These are phyloP conservation scores for Plagodis pulveraria DNA, from an alignment of 2,888 invertebrate genomes.

Conservation along the genomic window DNA sequence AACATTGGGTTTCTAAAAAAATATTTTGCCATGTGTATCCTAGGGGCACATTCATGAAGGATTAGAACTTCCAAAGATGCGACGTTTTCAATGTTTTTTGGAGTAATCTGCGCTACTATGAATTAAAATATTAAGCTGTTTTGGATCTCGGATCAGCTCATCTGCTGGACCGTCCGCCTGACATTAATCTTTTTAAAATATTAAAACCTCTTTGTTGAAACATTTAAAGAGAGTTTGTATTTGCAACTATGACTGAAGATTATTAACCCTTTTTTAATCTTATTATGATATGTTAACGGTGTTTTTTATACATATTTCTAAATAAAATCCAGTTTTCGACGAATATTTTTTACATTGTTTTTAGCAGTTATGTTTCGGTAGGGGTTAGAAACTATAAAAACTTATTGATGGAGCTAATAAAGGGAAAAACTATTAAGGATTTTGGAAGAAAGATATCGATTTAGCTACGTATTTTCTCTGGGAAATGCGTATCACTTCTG, in stretches of 20 bases:
- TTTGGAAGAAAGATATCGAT: no score
- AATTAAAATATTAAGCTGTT: constrained; percentile 31
- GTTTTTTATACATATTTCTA: constrained; percentile 22
- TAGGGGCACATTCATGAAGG: constrained; percentile 20
- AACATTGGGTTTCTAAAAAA: neutral
- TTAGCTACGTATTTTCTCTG: no score
- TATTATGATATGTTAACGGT: constrained; percentile 46
- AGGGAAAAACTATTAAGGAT: no score
- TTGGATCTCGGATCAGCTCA: constrained; percentile 46
- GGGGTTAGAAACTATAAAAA: no score
- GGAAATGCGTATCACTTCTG: no score
- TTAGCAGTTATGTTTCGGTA: neutral
- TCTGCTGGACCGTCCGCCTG: constrained; percentile 35
- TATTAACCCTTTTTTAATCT: constrained; percentile 49
- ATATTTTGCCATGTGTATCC: constrained; percentile 6
- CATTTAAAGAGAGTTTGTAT: constrained; percentile 14
- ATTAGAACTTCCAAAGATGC: constrained; percentile 20
- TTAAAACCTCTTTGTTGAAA: constrained; percentile 52
- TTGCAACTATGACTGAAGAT: constrained; percentile 36
- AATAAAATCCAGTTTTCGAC: neutral
- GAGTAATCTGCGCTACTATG: constrained; percentile 42
- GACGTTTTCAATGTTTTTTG: constrained; percentile 14
- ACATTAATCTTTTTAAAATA: constrained; percentile 65
- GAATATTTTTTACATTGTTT: no score
- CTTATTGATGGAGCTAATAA: no score